Evolutionary conservation across 2,888 invertebrate species (phyloP), one percentile per base, ranked within the genome.

Genomic region (Caenorhabditis parvicauda): DNA sequence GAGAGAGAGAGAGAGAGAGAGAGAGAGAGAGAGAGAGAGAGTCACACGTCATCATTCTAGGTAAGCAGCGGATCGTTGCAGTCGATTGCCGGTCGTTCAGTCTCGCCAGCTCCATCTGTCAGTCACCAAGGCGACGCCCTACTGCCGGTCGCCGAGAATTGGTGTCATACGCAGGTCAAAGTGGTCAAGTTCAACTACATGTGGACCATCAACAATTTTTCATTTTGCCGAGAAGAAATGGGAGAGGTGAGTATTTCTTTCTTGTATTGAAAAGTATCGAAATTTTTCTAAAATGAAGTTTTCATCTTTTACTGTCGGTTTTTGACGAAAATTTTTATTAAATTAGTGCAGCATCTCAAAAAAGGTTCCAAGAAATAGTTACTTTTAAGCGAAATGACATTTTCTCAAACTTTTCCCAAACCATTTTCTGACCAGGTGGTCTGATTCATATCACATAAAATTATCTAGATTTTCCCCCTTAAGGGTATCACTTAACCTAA

Each of bases 171-270:
- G 7, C 71, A 74, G 70, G 95, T 96, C 84, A 96, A 96, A 89
- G 96, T 98, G 85, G 93, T 96, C 80, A 98, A 98, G 87, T 98
- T 99, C 88, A 95, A 94, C 86, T 98, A 98, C 86, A 96, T 98
- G 92, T 98, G 98, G 98, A 98, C 98, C 84, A 98, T 98, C 87
- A 96, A 96, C 87, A 98, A 99, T 88, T 98, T 98, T 87, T 95
- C 95, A 87, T 99, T 98, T 86, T 98, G 98, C 87, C 90, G 96
- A 79, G 98, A 99, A 86, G 98, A 98, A 86, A 98, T 99, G 96
- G 98, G 98, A 80, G 98, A 99, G 62, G 96, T 72, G 27, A 27
- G 32, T 45, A 1, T 35, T 46, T 29, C 2, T 4, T 46, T 39
- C n/a, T n/a, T n/a, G n/a, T n/a, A n/a, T n/a, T n/a, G n/a, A n/a